Base-by-base conservation (phyloP, 1,140 invertebrate species). In the Araneus ventricosus region DNA sequence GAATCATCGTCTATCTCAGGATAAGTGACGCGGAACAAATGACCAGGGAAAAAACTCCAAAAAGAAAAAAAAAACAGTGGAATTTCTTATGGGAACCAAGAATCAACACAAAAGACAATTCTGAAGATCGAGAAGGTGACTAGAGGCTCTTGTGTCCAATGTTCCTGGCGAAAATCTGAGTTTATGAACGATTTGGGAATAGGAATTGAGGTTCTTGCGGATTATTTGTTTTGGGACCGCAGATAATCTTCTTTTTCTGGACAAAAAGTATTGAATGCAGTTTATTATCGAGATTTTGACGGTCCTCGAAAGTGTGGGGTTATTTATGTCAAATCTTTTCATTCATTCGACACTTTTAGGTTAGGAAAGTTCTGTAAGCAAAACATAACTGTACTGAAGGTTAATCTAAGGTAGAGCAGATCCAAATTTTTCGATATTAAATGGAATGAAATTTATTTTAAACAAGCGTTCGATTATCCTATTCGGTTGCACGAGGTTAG, bases 101-200 rank as follows among this genome's bases (percentile, higher is more conserved):
- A 75, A 75, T 75, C 67, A 75, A 75, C 67, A 75, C 67, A 75
- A 30, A 30, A 30, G 30, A 75, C 27, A 20, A 30, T 34, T 75
- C 30, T 34, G 30, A 5, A 34, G 30, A 75, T 75, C 67, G 67
- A 75, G 14, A 34, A 34, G 67, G 67, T 75, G 67, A 30, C 67
- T 75, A 34, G 30, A 75, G 30, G 27, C 67, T 75, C 27, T 67
- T 75, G 27, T 75, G 67, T 20, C 34, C 30, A 4, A 30, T 75
- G 67, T 75, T 75, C 8, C 61, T 37, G 17, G 67, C 4, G 67
- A 75, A 34, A 75, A 75, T 75, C 67, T 75, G 10, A 34, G 67
- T 75, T 75, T 75, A 75, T 75, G 67, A 75, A 75, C 67, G 67
- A 75, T 75, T 75, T 75, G 67, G 67, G 67, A 75, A 75, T 75